Evolutionary conservation across 2,797 vertebrate genomes (phyloP).

Genomic region (Kryptopterus vitreolus): DNA sequence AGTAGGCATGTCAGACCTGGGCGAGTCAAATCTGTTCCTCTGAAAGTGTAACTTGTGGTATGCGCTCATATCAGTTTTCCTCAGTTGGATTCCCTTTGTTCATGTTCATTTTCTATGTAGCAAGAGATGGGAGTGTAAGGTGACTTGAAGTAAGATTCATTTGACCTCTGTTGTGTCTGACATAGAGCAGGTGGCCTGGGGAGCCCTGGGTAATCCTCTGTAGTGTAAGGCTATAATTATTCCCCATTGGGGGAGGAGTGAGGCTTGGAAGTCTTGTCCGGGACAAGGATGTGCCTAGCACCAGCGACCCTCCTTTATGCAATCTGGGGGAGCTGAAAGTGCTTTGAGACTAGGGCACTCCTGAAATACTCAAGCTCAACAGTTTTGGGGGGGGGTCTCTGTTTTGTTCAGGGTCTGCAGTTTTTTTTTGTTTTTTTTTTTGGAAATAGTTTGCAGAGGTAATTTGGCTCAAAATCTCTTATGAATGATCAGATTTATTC

Average conservation of each 20-base stretch:
- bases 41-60: background rate
- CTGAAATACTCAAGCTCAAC: conserved; percentile 36
- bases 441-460: background rate
- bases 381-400: background rate
- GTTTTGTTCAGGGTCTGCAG: background rate
- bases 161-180: conserved; percentile 66
- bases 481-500: background rate
- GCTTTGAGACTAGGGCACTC: conserved; percentile 38
- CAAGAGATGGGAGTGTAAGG: conserved; percentile 7
- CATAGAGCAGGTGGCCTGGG: conserved; percentile 71
- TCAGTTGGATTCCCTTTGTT: background rate
- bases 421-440: no score
- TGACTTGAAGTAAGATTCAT: conserved; percentile 40
- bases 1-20: background rate
- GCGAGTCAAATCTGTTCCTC: background rate
- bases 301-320: conserved; percentile 66
- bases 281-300: conserved; percentile 71
- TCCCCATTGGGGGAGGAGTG: conserved; percentile 61
- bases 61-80: background rate
- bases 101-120: conserved; percentile 24
- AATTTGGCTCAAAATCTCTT: background rate
- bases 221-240: conserved; percentile 43
- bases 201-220: conserved; percentile 51
- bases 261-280: conserved; percentile 58
- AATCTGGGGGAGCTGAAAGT: conserved; percentile 12